Evolutionary conservation across 2,113 vertebrate species (phyloP).

Genomic region (Pelmatolapia mariae): DNA sequence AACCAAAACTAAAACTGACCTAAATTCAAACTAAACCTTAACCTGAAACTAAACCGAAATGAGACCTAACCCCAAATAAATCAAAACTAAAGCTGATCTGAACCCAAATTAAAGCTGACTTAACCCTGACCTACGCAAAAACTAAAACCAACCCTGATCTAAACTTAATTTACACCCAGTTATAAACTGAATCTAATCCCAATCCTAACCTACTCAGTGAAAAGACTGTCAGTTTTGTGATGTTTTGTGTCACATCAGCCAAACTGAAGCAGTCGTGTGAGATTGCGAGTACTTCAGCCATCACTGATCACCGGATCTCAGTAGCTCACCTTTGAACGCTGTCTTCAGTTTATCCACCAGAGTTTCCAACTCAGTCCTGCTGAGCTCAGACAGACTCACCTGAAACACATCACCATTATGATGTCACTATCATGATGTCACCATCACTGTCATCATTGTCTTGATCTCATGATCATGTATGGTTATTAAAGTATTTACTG

Average conservation of each 20-base stretch:
- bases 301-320: not conserved
- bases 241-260: not conserved
- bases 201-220: not conserved
- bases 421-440: not conserved
- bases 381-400: conserved; percentile 77
- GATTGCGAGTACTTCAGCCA: not conserved
- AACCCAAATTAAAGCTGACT: not conserved
- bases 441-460: not conserved
- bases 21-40: not conserved
- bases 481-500: not conserved
- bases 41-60: not conserved
- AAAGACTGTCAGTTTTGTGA: not conserved
- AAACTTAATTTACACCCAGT: not conserved
- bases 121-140: not conserved
- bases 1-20: not conserved
- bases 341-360: conserved; percentile 79
- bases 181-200: not conserved
- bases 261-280: not conserved
- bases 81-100: not conserved
- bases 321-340: conserved; percentile 66
- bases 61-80: not conserved
- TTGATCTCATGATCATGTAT: not conserved
- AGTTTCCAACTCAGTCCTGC: conserved; percentile 73
- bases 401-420: conserved; percentile 24
- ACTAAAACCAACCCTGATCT: not conserved